Conservation (phyloP, 1,140 invertebrate genomes). For the Microplitis demolitor region DNA sequence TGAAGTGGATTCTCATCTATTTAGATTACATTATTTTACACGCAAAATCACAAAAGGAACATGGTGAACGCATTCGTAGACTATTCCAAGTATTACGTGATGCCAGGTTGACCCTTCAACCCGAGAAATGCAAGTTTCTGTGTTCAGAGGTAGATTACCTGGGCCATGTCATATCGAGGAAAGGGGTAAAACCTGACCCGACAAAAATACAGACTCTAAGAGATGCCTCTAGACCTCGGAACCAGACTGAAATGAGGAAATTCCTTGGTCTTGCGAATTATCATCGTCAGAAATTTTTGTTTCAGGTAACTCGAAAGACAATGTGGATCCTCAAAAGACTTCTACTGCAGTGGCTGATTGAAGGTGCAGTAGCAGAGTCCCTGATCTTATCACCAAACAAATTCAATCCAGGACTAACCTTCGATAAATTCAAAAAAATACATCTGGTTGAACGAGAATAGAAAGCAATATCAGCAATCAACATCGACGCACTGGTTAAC, state of each 20-base stretch:
- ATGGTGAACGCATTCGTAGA: neutral
- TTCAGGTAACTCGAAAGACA: too few relatives aligned
- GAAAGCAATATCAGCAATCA: too few relatives aligned
- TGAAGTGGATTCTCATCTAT: slow-evolving; percentile 14
- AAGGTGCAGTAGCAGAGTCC: too few relatives aligned
- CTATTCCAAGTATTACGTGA: neutral
- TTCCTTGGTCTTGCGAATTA: neutral
- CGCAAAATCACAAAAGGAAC: neutral
- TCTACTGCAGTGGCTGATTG: too few relatives aligned
- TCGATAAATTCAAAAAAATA: too few relatives aligned
- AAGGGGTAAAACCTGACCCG: neutral
- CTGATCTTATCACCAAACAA: neutral
- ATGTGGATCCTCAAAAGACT: too few relatives aligned
- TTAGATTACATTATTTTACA: slow-evolving; percentile 37
- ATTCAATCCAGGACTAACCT: neutral
- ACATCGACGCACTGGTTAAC: too few relatives aligned
- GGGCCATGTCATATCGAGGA: slow-evolving; percentile 16
- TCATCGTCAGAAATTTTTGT: neutral
- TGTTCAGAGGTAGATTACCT: slow-evolving; percentile 40
- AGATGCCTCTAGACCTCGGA: neutral
- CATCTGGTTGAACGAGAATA: too few relatives aligned
- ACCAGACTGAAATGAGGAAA: neutral
- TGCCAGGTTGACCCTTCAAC: neutral
- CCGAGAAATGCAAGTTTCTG: slow-evolving; percentile 20
- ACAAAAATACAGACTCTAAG: neutral